Conservation (phyloP, 2,797 vertebrate genomes). For the Stomatorhinus walkeri region DNA sequence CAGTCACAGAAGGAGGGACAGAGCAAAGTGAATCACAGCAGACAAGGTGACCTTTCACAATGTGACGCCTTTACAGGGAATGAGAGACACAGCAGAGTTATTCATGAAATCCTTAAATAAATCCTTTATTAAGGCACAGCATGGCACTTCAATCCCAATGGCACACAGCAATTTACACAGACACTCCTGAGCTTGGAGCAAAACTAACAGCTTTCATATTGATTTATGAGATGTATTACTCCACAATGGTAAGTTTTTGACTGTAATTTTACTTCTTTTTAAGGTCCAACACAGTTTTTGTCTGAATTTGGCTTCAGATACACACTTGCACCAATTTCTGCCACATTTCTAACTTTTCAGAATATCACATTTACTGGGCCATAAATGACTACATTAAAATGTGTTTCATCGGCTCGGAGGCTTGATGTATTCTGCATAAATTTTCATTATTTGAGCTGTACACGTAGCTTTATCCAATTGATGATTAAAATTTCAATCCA, state of each 20-base stretch:
- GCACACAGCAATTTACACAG: not conserved
- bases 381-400: not conserved
- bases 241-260: not conserved
- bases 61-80: not conserved
- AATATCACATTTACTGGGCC: not conserved
- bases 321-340: not conserved
- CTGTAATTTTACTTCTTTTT: not conserved
- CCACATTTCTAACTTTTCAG: not conserved
- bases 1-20: not conserved
- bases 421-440: not conserved
- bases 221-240: not conserved
- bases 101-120: not conserved
- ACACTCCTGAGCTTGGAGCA: not conserved
- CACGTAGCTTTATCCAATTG: not conserved
- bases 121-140: conserved; percentile 9
- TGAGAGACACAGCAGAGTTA: not conserved
- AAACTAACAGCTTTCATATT: not conserved
- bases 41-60: not conserved
- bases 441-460: not conserved
- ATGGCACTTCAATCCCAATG: not conserved
- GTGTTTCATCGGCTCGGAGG: not conserved
- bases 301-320: not conserved
- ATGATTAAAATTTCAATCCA: not conserved
- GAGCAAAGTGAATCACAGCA: not conserved
- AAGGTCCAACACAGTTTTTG: not conserved